A percentile compares a stretch with the other conserved stretches of the same genome.
phyloP scores from a whole-genome alignment of 2,888 invertebrate species.

The Acanthosepion pharaonis region DNA sequence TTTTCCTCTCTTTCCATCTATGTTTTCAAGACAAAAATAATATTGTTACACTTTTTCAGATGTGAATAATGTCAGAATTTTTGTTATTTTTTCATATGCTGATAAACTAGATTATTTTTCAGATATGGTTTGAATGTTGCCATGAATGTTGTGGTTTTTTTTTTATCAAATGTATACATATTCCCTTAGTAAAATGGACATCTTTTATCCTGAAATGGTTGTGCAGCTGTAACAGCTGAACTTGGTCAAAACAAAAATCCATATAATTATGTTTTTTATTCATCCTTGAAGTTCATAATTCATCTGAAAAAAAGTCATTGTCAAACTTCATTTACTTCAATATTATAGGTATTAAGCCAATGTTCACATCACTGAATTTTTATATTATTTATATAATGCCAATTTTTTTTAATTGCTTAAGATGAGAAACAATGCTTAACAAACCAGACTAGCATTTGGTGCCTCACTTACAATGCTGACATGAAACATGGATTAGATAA shows the following conservation, averaged over 20 bases:
- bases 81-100: not conserved
- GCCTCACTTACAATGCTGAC: not conserved
- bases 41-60: not conserved
- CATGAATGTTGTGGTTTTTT: not conserved
- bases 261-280: constrained; percentile 5
- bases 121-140: constrained; percentile 21
- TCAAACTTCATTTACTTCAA: not conserved
- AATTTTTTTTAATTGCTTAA: not conserved
- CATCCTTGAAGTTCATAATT: not conserved
- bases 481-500: not conserved
- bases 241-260: constrained; percentile 13
- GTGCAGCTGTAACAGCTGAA: constrained; percentile 21
- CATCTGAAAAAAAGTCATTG: constrained; percentile 15
- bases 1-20: not conserved
- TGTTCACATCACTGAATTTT: not conserved
- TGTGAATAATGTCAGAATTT: not conserved
- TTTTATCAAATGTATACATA: constrained; percentile 20
- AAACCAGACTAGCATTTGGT: not conserved
- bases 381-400: not conserved
- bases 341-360: not conserved
- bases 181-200: not conserved
- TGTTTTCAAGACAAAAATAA: not conserved
- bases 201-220: constrained; percentile 33
- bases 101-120: not conserved
- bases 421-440: not conserved